phyloP scores from a whole-genome alignment of 2,113 vertebrate genomes.

The Sceloporus undulatus region DNA sequence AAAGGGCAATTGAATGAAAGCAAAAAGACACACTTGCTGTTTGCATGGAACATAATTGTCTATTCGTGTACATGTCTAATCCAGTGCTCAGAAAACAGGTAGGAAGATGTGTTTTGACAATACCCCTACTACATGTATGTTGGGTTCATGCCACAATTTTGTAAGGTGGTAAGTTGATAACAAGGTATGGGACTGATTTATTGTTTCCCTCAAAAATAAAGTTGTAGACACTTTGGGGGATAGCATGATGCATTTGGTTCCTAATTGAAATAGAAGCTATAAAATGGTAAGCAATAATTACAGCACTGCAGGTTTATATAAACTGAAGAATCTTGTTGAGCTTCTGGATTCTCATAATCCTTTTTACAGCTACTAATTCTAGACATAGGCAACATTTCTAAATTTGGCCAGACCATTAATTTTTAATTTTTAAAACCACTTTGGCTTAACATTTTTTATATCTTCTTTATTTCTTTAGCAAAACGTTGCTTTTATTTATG shows the following conservation, averaged over 20 bases:
- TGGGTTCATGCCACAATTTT: not conserved
- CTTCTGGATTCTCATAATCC: not conserved
- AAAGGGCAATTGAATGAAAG: not conserved
- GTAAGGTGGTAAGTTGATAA: no score
- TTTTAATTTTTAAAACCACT: not conserved
- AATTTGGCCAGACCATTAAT: not conserved
- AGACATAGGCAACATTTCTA: not conserved
- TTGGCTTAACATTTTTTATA: not conserved
- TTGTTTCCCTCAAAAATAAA: not conserved
- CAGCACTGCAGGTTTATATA: not conserved
- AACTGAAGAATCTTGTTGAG: not conserved
- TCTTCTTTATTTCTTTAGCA: not conserved
- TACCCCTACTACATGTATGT: not conserved
- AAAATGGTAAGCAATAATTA: not conserved
- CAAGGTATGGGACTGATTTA: no score
- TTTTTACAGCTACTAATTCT: not conserved
- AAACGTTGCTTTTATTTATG: constrained; percentile 1
- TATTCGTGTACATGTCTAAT: no score
- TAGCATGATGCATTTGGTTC: no score
- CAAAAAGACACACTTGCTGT: not conserved
- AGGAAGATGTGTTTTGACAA: no score
- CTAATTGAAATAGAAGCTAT: not conserved
- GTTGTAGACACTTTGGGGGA: not conserved
- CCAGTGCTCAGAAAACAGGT: not conserved
- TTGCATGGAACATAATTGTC: not conserved